Evolutionary conservation across 2,113 vertebrate species (phyloP).

Genomic region (Serinus canaria): DNA sequence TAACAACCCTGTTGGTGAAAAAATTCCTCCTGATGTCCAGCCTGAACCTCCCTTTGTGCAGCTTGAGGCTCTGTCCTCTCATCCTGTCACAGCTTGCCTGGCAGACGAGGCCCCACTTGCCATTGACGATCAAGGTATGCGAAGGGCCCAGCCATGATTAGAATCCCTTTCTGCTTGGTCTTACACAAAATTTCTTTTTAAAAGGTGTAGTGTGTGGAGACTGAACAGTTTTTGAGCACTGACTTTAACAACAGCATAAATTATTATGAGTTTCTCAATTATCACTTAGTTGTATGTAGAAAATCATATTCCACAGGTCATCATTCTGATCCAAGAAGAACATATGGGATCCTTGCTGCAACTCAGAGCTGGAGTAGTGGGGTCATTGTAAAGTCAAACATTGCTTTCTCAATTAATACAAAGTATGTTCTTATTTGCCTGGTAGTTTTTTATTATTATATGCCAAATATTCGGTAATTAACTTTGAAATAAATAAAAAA

Average conservation of each 20-base stretch:
- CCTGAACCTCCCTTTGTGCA: background rate
- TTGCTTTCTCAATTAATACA: background rate
- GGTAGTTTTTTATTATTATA: background rate
- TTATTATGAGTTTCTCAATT: background rate
- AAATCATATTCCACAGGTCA: background rate
- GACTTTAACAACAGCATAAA: background rate
- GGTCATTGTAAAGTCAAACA: background rate
- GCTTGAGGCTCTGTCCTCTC: background rate
- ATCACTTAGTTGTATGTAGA: background rate
- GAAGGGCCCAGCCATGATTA: background rate
- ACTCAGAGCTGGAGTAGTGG: background rate
- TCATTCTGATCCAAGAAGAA: background rate
- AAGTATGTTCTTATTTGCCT: background rate
- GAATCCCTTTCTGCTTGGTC: background rate
- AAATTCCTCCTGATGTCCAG: background rate
- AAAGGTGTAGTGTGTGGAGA: background rate
- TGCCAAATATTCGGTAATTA: background rate
- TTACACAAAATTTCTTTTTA: background rate
- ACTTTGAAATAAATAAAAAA: background rate
- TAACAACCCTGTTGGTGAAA: background rate
- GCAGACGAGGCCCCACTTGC: background rate
- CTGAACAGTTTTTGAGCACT: background rate
- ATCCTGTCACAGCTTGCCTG: background rate
- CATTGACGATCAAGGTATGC: background rate
- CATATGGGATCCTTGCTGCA: background rate